Evolutionary conservation across 2,113 vertebrate species (phyloP), one percentile per base, ranked within the genome.

Genomic region (Macquaria australasica): DNA sequence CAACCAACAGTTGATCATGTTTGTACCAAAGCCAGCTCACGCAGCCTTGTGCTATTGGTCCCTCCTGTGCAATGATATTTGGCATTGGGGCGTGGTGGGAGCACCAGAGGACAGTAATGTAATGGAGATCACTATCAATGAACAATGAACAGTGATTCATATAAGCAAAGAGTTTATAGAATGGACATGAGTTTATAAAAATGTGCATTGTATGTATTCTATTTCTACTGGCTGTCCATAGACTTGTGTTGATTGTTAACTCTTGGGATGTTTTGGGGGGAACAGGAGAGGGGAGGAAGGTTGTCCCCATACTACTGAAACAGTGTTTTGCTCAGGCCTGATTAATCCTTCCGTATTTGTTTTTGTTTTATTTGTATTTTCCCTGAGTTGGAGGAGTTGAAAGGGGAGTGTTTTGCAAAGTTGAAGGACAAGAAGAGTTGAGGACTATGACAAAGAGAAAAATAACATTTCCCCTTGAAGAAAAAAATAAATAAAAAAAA

Each of bases 271-370:
- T 86, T 88, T 88, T 69, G 83, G 79, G 72, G 77, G 81, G 70
- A 73, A 66, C 70, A 55, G 81, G 68, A 85, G 86, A 73, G 48
- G 56, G 83, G 73, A 88, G 91, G 81, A 84, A 85, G 63, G 41
- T 88, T 77, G 77, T 78, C 68, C 89, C 76, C 82, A 85, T 92
- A 93, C 94, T 95, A 93, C 94, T 95, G 95, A 95, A 93, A 94
- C 90, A 92, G 92, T 94, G 88, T 94, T 93, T 91, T 91, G 93
- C 91, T 95, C 95, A 94, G 94, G 94, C 93, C 93, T 90, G 92
- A 93, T 88, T 75, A 93, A 94, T 92, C 90, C 93, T 95, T 93
- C 86, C 77, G 68, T 83, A 78, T 73, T 89, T 90, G 83, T 91
- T 94, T 91, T 88, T 90, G 80, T 93, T 95, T 91, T 70, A 77